Evolutionary conservation across 2,888 invertebrate genomes (phyloP), one percentile per base, ranked within the genome.

Genomic region (Slavum lentiscoides): DNA sequence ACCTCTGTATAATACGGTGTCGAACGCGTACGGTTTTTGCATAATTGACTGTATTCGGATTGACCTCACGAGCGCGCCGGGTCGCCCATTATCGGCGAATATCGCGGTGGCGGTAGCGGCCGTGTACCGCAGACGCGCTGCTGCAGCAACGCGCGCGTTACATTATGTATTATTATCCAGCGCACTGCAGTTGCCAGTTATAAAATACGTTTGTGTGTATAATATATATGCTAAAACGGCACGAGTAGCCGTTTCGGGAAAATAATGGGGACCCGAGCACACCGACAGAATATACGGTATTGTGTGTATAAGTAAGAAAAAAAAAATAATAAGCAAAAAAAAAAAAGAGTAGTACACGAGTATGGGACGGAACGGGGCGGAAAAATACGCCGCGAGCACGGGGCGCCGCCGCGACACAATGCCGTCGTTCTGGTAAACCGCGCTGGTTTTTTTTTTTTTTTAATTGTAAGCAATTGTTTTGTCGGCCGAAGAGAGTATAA

Each of bases 401-500:
- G n/a, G n/a, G 69, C 17, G 72, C 6, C 3, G 39, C 39, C 39
- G 61, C 69, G 49, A 74, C 74, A 74, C 74, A 74, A 74, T 53
- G 62, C 74, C 9, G 37, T 30, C 30, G 30, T 30, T 30, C 30
- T 30, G 30, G 30, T 70, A 39, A 70, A 55, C 68, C 49, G 73
- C n/a, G 74, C 49, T 30, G 49, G 61, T 1, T 43, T 43, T 43
- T 43, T 9, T 7, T 43, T 43, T 19, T 30, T 74, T 74, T 74
- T 74, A 74, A 64, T 64, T 66, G 74, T 39, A n/a, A 75, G 67
- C 75, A 67, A 75, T 75, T 75, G 75, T 75, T 75, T 58, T 13
- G 58, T 67, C 43, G 58, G 39, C 43, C 30, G 30, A 9, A n/a
- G 70, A 64, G 53, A 37, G 62, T 17, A 37, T 30, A 30, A n/a